Conservation (phyloP, 1,140 invertebrate species). For the Heliconius hermathena region DNA sequence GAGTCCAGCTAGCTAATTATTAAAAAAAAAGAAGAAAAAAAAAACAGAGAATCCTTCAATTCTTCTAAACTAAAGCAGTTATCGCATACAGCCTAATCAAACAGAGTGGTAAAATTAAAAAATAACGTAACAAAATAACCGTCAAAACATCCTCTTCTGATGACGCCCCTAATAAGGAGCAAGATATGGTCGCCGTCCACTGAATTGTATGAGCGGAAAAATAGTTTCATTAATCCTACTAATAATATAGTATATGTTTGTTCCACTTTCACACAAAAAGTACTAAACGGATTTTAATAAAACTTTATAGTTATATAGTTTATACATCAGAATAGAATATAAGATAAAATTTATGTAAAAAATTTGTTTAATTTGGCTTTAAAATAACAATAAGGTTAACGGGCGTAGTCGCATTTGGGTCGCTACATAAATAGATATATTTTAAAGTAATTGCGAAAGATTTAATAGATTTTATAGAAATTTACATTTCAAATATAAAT, state of each 20-base stretch:
- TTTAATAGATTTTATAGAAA: not conserved
- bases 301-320: no score
- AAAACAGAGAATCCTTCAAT: not conserved
- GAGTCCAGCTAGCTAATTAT: conserved; percentile 4
- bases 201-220: not conserved
- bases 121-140: conserved; percentile 60
- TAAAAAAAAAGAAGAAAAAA: not conserved
- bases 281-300: no score
- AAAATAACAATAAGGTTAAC: no score
- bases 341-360: no score
- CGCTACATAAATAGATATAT: no score
- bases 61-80: conserved; percentile 12
- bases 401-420: no score
- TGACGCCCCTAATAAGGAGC: conserved; percentile 53
- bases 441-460: no score
- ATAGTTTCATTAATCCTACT: not conserved
- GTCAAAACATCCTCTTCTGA: conserved; percentile 65
- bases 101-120: conserved; percentile 49
- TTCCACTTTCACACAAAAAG: no score
- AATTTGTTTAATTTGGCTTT: no score
- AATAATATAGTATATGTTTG: not conserved
- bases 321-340: no score
- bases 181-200: conserved; percentile 12
- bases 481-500: no score
- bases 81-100: conserved; percentile 27